A percentile compares a stretch with the other conserved stretches of the same genome.
Evolutionary conservation across 2,113 vertebrate species (phyloP).

Genomic region (Aramus guarauna): DNA sequence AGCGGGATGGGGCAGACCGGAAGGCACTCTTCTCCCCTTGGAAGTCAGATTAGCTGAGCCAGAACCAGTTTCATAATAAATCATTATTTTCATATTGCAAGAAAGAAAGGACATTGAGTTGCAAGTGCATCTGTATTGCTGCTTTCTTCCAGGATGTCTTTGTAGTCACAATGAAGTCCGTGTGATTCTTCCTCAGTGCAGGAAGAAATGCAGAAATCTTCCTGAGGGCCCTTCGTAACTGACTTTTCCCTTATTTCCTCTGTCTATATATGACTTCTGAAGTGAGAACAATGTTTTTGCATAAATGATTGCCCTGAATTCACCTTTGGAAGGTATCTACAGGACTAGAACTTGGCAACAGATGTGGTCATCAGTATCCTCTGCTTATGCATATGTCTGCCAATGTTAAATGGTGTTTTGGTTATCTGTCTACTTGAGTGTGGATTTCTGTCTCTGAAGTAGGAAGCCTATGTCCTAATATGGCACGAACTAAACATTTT

Average conservation of each 20-base stretch:
- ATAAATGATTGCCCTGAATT: not conserved
- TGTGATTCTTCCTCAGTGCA: not conserved
- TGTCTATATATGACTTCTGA: not conserved
- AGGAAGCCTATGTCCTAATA: not conserved
- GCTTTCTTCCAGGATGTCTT: not conserved
- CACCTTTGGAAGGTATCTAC: not conserved
- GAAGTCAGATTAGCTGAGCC: not conserved
- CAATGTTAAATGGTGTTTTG: not conserved
- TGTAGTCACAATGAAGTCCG: not conserved
- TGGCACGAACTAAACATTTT: not conserved
- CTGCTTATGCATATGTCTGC: not conserved
- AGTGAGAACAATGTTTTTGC: not conserved
- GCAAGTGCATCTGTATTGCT: not conserved
- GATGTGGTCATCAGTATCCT: not conserved
- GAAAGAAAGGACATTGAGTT: not conserved
- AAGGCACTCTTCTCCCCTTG: not conserved
- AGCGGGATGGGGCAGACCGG: not conserved
- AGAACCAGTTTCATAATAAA: not conserved
- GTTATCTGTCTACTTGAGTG: not conserved
- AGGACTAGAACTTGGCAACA: not conserved
- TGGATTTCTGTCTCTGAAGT: not conserved
- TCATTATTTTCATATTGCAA: not conserved
- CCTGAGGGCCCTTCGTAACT: not conserved
- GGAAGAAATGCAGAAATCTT: not conserved
- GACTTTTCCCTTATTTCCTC: not conserved